These are phyloP conservation scores for Sparidentex hasta DNA, from an alignment of 2,797 vertebrate genomes.

Conservation along the genomic window DNA sequence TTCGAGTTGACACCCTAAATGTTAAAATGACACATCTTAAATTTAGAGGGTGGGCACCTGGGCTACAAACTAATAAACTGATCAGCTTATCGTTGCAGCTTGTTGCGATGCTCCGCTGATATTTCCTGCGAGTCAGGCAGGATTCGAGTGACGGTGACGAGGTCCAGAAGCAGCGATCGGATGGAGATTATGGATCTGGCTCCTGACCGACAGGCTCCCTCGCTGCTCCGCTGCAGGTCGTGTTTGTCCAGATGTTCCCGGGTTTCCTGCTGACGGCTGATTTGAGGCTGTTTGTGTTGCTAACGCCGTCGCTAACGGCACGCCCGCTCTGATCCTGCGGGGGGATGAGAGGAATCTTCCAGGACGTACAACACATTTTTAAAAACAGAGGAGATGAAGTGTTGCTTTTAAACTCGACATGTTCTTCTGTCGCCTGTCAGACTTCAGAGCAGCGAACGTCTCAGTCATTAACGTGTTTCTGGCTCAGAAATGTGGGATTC, in stretches of 20 bases:
- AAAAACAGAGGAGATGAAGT: conserved; percentile 6
- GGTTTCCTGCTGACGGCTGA: background rate
- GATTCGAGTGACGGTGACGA: too few relatives aligned
- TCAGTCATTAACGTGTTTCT: background rate
- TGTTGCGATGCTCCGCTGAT: too few relatives aligned
- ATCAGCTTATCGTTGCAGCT: too few relatives aligned
- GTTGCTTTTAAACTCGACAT: background rate
- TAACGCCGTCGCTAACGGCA: conserved; percentile 12
- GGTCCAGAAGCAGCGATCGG: too few relatives aligned
- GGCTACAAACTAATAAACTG: too few relatives aligned
- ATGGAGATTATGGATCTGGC: background rate
- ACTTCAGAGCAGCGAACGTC: background rate
- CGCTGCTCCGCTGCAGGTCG: conserved; percentile 46
- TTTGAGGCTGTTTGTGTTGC: conserved; percentile 25
- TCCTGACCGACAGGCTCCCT: background rate
- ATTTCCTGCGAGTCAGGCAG: too few relatives aligned
- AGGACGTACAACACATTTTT: background rate
- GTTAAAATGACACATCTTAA: too few relatives aligned
- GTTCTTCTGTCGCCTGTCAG: background rate
- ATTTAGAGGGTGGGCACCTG: too few relatives aligned
- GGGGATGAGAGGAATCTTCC: conserved; percentile 2
- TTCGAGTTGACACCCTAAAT: too few relatives aligned
- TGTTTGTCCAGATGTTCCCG: conserved; percentile 30
- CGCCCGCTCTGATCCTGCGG: conserved; percentile 18
- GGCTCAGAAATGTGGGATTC: background rate